These are phyloP conservation scores for Hemibagrus guttatus DNA, from an alignment of 2,797 vertebrate species.

Conservation along the genomic window DNA sequence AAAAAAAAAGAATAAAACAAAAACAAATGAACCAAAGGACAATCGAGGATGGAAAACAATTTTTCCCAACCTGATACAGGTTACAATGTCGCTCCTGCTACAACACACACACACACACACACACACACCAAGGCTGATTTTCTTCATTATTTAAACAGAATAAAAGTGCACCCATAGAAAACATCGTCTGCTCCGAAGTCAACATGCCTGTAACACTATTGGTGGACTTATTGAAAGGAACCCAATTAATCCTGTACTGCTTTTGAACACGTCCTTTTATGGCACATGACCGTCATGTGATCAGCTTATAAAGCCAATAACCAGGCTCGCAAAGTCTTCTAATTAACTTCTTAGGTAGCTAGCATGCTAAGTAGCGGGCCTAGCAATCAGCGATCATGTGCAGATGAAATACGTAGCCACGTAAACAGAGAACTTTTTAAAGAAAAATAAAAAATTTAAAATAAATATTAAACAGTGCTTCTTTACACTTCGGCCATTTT, in stretches of 20 bases:
- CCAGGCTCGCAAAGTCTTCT: neutral
- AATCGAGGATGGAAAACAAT: conserved; percentile 66
- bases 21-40: conserved; percentile 67
- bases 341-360: neutral
- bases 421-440: too few relatives aligned
- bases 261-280: neutral
- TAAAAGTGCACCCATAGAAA: conserved; percentile 12
- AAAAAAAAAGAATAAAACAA: conserved; percentile 51
- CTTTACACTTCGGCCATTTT: neutral
- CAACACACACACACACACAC: conserved; percentile 8
- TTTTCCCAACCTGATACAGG: conserved; percentile 83
- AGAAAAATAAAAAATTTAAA: neutral
- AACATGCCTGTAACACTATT: neutral
- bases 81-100: conserved; percentile 74
- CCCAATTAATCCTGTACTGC: neutral
- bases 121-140: conserved; percentile 20
- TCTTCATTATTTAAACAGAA: conserved; percentile 1
- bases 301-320: neutral
- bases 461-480: neutral
- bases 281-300: neutral
- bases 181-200: neutral
- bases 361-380: neutral
- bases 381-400: neutral
- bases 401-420: neutral
- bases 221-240: neutral